Evolutionary conservation across 1,140 invertebrate species (phyloP).

Genomic region (Scaptomyza hsui): DNA sequence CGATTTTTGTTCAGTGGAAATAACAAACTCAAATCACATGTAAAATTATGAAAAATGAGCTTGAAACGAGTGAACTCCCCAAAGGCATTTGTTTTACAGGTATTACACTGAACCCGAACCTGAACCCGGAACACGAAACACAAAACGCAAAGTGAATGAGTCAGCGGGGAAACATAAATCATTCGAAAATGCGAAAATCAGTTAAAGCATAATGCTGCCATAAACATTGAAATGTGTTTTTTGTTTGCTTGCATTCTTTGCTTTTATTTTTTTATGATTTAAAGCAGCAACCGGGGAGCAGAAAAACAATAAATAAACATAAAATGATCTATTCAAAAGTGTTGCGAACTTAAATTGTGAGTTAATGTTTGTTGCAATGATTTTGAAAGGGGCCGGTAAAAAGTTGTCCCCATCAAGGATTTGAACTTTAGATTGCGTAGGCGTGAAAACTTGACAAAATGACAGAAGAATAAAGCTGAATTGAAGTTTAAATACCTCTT

Average conservation of each 20-base stretch:
- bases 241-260: constrained; percentile 6
- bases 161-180: constrained; percentile 76
- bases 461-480: no score
- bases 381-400: background rate
- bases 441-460: no score
- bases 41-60: constrained; percentile 79
- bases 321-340: constrained; percentile 4
- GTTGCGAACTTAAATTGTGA: background rate
- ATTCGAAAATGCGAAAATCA: constrained; percentile 76
- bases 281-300: constrained; percentile 17
- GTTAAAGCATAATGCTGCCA: constrained; percentile 68
- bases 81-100: constrained; percentile 53
- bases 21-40: constrained; percentile 67
- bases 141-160: constrained; percentile 61
- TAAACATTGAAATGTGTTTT: constrained; percentile 46
- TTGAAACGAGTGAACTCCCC: constrained; percentile 47
- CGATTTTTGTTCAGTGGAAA: constrained; percentile 40
- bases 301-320: constrained; percentile 13
- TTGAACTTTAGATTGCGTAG: no score
- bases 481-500: no score
- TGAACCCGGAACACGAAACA: background rate
- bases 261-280: constrained; percentile 8
- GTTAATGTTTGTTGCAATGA: background rate
- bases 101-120: constrained; percentile 9
- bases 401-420: no score